Percentiles rank a stretch among this genome's conserved stretches.
Evolutionary conservation across 2,113 vertebrate species (phyloP).

Genomic region (Hippolais icterina): DNA sequence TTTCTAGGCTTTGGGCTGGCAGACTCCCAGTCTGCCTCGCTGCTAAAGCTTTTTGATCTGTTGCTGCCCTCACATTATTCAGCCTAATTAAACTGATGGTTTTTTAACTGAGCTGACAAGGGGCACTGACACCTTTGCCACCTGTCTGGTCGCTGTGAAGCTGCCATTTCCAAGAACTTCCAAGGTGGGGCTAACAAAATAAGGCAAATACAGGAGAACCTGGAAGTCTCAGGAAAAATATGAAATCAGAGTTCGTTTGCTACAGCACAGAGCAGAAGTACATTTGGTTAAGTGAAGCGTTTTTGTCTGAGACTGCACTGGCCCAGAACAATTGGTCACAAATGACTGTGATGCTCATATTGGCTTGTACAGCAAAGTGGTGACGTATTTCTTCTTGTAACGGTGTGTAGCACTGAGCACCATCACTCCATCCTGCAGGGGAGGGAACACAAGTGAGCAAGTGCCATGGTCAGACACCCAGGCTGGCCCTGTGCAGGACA

Average conservation of each 20-base stretch:
- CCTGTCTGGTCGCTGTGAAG: background rate
- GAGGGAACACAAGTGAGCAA: background rate
- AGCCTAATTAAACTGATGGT: background rate
- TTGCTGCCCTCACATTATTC: background rate
- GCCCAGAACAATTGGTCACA: background rate
- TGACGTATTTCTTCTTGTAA: slow-evolving; percentile 98
- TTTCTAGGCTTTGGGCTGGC: background rate
- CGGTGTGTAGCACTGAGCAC: slow-evolving; percentile 96
- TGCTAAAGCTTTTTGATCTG: background rate
- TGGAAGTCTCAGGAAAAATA: slow-evolving; percentile 55
- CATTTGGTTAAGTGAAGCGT: slow-evolving; percentile 1
- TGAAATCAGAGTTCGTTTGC: slow-evolving; percentile 40
- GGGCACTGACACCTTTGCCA: background rate
- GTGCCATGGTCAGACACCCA: background rate
- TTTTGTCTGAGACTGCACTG: background rate
- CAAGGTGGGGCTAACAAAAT: background rate
- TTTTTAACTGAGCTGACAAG: background rate
- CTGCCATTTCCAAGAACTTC: slow-evolving; percentile 39
- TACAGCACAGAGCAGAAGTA: slow-evolving; percentile 26
- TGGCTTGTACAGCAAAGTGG: slow-evolving; percentile 96
- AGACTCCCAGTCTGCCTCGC: background rate
- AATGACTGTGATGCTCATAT: slow-evolving; percentile 72
- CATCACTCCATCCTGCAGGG: slow-evolving; percentile 93
- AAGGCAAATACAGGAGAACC: slow-evolving; percentile 20
- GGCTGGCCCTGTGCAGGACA: background rate